These are phyloP conservation scores for Rissa tridactyla DNA, from an alignment of 2,113 vertebrate species.

Conservation along the genomic window DNA sequence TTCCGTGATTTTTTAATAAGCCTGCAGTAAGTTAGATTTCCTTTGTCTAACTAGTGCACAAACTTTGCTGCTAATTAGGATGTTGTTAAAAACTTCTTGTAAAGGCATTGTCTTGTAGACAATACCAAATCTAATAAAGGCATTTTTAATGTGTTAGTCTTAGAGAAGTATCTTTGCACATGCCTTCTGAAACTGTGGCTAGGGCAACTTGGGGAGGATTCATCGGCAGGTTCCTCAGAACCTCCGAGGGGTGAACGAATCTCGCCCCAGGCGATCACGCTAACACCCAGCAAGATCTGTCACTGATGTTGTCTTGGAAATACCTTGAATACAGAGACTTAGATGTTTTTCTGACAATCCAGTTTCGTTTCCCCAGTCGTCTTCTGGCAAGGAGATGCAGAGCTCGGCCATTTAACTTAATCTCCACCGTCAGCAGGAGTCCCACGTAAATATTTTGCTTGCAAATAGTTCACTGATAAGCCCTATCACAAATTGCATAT, in stretches of 20 bases:
- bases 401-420: background rate
- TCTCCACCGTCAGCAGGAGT: background rate
- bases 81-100: background rate
- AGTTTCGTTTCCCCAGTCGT: background rate
- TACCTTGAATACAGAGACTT: background rate
- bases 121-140: background rate
- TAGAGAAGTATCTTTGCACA: background rate
- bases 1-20: background rate
- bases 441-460: background rate
- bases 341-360: background rate
- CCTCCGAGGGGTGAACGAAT: background rate
- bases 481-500: background rate
- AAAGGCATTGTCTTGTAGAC: background rate
- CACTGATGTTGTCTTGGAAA: background rate
- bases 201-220: background rate
- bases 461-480: background rate
- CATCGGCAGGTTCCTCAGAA: background rate
- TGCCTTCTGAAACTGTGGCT: background rate
- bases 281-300: background rate
- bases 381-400: background rate
- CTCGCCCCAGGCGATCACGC: background rate
- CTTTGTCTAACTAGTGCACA: background rate
- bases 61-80: background rate
- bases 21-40: background rate
- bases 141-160: background rate